Percentiles rank a stretch among this genome's conserved stretches.
phyloP scores from a whole-genome alignment of 2,888 invertebrate species.

The Rhagium mordax region DNA sequence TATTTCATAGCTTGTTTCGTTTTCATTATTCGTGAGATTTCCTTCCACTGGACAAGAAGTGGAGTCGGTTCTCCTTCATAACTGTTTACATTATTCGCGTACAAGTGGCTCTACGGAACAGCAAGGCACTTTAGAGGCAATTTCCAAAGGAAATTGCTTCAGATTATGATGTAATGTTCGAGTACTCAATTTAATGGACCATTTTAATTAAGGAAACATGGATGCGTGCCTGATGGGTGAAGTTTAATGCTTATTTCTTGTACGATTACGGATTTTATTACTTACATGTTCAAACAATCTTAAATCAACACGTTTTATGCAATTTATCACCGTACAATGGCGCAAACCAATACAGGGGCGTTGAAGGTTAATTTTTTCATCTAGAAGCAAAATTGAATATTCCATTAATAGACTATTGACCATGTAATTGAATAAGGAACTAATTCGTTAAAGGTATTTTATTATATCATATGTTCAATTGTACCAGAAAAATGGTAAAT shows the following conservation, averaged over 20 bases:
- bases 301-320: too few species aligned
- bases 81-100: background rate
- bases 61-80: background rate
- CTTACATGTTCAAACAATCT: too few species aligned
- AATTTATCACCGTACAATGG: too few species aligned
- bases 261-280: too few species aligned
- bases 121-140: constrained; percentile 44
- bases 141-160: constrained; percentile 46
- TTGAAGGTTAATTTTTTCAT: too few species aligned
- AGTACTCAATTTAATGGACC: constrained; percentile 42
- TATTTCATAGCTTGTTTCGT: constrained; percentile 2
- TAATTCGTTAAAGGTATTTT: too few species aligned
- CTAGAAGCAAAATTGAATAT: too few species aligned
- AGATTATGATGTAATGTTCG: constrained; percentile 45
- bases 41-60: background rate
- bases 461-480: too few species aligned
- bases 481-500: too few species aligned
- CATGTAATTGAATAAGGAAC: too few species aligned
- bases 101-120: constrained; percentile 23
- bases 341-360: too few species aligned
- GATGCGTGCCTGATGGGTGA: constrained; percentile 21
- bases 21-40: constrained; percentile 17
- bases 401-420: too few species aligned
- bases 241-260: background rate
- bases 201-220: constrained; percentile 44